These are phyloP conservation scores for Microcebus tavaratra DNA, from an alignment of 2,113 vertebrate genomes.

Conservation along the genomic window DNA sequence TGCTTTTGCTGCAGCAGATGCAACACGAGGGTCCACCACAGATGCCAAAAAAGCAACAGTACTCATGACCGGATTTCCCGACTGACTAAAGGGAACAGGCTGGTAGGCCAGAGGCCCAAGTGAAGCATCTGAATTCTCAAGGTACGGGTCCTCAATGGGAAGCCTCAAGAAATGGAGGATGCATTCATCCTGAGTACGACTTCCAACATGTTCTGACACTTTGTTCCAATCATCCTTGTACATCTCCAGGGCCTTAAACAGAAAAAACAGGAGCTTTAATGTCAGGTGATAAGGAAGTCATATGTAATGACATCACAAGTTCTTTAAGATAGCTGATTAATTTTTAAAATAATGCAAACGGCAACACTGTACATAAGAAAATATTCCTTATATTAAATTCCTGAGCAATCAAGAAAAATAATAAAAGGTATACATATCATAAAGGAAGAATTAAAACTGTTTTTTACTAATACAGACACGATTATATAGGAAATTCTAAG, in stretches of 20 bases:
- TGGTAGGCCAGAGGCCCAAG: constrained; percentile 96
- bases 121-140: constrained; percentile 93
- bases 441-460: not conserved
- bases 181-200: constrained; percentile 97
- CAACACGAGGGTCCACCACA: constrained; percentile 96
- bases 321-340: not conserved
- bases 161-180: constrained; percentile 97
- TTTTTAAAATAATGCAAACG: not conserved
- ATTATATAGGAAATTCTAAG: not conserved
- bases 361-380: not conserved
- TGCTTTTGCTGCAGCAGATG: constrained; percentile 94
- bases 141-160: constrained; percentile 96
- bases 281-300: not conserved
- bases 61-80: constrained; percentile 98
- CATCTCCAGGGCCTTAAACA: constrained; percentile 94
- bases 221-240: constrained; percentile 99
- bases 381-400: not conserved
- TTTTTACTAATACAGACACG: not conserved
- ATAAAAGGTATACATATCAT: not conserved
- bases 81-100: constrained; percentile 98
- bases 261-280: not conserved
- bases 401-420: not conserved
- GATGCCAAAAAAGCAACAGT: constrained; percentile 97
- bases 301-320: not conserved
- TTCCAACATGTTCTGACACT: constrained; percentile 97